Percentiles rank a stretch among this genome's conserved stretches.
These are phyloP conservation scores for Chamaetylas fuelleborni DNA, from an alignment of 2,113 vertebrate genomes.

Conservation along the genomic window DNA sequence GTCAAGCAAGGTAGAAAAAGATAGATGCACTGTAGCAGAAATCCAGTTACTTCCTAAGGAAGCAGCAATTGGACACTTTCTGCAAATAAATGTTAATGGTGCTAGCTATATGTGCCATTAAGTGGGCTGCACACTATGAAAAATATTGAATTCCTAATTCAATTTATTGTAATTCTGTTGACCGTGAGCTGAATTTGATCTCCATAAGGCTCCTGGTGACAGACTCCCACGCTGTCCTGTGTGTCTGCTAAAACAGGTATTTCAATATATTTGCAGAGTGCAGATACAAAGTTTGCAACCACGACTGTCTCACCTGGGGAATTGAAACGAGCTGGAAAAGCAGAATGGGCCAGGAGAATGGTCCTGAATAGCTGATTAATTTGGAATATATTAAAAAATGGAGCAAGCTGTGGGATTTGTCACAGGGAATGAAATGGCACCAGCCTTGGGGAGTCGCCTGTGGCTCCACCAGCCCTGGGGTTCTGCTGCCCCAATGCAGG, in stretches of 20 bases:
- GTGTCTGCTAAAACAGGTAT: not conserved
- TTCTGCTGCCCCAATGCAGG: accelerated
- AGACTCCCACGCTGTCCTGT: not conserved
- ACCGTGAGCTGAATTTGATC: not conserved
- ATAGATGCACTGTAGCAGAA: not conserved
- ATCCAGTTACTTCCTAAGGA: not conserved
- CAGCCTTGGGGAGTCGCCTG: accelerated
- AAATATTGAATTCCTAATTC: not conserved
- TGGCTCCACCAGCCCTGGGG: accelerated
- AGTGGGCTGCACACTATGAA: not conserved
- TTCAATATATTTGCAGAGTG: not conserved
- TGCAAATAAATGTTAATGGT: not conserved
- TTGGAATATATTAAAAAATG: not conserved
- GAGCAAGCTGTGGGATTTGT: not conserved
- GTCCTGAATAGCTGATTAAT: not conserved
- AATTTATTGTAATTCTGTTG: not conserved
- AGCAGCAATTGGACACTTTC: not conserved
- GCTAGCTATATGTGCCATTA: accelerated
- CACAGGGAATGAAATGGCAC: no score
- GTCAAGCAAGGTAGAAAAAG: not conserved
- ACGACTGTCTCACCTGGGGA: not conserved
- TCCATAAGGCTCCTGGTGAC: not conserved
- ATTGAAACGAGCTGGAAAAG: not conserved
- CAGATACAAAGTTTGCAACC: not conserved
- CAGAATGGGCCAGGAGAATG: not conserved